These are phyloP conservation scores for Nephrotoma appendiculata DNA, from an alignment of 2,888 invertebrate species.

Conservation along the genomic window DNA sequence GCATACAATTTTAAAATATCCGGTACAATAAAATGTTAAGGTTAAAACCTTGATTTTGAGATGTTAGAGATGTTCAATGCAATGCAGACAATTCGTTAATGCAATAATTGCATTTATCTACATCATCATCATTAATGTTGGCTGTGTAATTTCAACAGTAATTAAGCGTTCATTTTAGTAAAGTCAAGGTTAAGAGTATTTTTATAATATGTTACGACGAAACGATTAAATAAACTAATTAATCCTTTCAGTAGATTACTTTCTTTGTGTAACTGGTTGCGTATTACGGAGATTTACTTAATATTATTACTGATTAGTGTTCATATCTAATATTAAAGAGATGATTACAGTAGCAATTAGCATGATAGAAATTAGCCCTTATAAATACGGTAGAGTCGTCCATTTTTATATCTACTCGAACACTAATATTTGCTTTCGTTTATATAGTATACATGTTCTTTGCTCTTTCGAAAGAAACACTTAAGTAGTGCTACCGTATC, in stretches of 20 bases:
- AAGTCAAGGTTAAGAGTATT: background rate
- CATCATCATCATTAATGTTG: background rate
- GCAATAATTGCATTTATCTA: background rate
- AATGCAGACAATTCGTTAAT: background rate
- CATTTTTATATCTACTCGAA: too few species aligned
- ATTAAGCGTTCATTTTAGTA: background rate
- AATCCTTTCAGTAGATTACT: background rate
- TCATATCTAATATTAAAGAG: too few species aligned
- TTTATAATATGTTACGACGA: background rate
- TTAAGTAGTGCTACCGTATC: too few species aligned
- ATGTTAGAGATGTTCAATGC: background rate
- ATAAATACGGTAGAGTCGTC: too few species aligned
- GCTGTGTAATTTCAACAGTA: background rate
- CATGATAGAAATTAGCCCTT: too few species aligned
- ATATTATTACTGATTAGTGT: too few species aligned
- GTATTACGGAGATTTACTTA: too few species aligned
- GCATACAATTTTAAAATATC: too few species aligned
- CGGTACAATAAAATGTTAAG: background rate
- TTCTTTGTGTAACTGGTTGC: background rate
- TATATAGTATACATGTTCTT: too few species aligned
- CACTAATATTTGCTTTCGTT: too few species aligned
- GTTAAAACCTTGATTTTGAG: background rate
- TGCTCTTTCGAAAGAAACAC: too few species aligned
- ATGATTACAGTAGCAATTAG: too few species aligned
- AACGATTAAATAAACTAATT: background rate